Evolutionary conservation across 2,888 invertebrate genomes (phyloP), one percentile per base, ranked within the genome.

Genomic region (Ectemnius continuus): DNA sequence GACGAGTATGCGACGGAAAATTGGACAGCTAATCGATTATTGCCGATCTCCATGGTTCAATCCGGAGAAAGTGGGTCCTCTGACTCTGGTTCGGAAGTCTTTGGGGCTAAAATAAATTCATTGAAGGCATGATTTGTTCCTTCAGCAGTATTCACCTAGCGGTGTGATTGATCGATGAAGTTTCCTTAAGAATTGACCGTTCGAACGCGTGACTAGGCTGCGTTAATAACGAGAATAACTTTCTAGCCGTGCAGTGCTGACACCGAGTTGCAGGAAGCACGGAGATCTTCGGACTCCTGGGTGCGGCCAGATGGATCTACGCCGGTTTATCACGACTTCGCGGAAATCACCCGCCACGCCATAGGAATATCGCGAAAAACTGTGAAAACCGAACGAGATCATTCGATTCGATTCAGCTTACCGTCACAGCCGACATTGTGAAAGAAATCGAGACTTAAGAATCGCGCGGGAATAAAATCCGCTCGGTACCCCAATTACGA

Each of bases 61-160:
- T 46, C 28, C 14, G 76, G 83, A 75, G 84, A 84, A 84, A 85
- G 84, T 82, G 74, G 75, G 75, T 76, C 82, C 64, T 60, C 71
- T 81, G 79, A 83, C 76, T 83, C 59, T 65, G 11, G 36, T 56
- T 73, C 28, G 18, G 59, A 47, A 52, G 46, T 26, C 67, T 64
- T 63, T 66, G 70, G 45, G 70, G 61, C 16, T 16, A 28, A 36
- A 36, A 36, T 8, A 11, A 36, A 36, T 36, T 36, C 4, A 4
- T 5, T 36, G 4, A 4, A 36, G 8, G 6, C 36, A 36, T 11
- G 36, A 36, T 36, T 23, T 23, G 23, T 1, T 23, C 2, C 3
- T 2, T 23, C n/a, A 23, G 23, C 2, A 23, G 36, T 36, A 36
- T 36, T 36, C 36, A 6, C 8, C 5, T 36, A 11, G 8, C 23